A percentile compares a stretch with the other conserved stretches of the same genome.
Conservation (phyloP, 2,888 invertebrate species). For the Nomada fabriciana region DNA sequence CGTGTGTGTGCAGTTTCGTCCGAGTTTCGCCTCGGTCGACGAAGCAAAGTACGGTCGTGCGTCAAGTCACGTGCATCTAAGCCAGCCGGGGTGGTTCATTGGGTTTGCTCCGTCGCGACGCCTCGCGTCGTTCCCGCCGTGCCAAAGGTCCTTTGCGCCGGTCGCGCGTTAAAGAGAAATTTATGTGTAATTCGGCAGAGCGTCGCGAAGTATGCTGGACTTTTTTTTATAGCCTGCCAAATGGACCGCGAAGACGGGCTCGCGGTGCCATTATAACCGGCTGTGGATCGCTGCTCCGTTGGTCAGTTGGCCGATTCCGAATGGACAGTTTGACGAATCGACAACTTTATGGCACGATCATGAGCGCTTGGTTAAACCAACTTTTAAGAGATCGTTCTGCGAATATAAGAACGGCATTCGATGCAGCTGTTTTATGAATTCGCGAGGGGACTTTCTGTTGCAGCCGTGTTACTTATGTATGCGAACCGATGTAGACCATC, state of each 20-base stretch:
- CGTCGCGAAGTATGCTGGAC: constrained; percentile 20
- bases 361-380: background rate
- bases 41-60: background rate
- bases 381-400: background rate
- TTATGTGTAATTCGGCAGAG: constrained; percentile 48
- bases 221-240: constrained; percentile 34
- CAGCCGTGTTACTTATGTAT: too few species aligned
- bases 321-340: constrained; percentile 13
- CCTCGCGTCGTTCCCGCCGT: background rate
- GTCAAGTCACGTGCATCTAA: constrained; percentile 19
- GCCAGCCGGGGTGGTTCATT: background rate
- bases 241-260: constrained; percentile 37
- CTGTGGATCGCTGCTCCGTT: background rate
- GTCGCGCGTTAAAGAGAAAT: constrained; percentile 34
- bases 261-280: constrained; percentile 25
- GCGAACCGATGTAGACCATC: too few species aligned
- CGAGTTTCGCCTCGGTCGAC: constrained; percentile 15
- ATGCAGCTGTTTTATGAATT: too few species aligned
- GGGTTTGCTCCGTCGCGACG: background rate
- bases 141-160: constrained; percentile 45
- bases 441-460: too few species aligned
- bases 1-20: background rate
- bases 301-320: constrained; percentile 16
- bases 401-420: too few species aligned
- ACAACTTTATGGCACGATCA: constrained; percentile 13